Base-by-base conservation (phyloP, 2,888 invertebrate species). In the Chaitophorus viminalis region DNA sequence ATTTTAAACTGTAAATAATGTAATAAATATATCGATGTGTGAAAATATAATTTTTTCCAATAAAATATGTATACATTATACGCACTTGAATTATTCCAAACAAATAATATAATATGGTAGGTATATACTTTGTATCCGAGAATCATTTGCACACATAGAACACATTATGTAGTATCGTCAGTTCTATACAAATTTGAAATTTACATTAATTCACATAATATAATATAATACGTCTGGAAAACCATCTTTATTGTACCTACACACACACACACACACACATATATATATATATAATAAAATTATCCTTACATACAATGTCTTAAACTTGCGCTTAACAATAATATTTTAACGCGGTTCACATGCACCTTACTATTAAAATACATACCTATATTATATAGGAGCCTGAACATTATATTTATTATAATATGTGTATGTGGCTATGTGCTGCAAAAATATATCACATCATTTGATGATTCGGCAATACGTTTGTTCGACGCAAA, bases 391-490 rank as follows among this genome's bases (percentile, higher is more conserved):
- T n/a, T 25, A 25, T 21, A 25, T 21, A 60, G 60, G 21, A 60
- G 4, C 46, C 46, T 14, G 25, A 3, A 74, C 25, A 25, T 25
- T n/a, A 39, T 8, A 8, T 18, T 21, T 75, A 36, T 75, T 21
- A 36, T 36, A 6, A 14, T 36, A 36, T 75, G 25, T 46, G 21
- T 39, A 36, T 39, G 9, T 3, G 75, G 1, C 75, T 11, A 2
- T 33, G 31, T 25, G n/a, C 9, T 29, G 11, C 68, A 21, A 36
- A 72, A 33, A 21, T 33, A 33, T 72, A 54, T 54, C 29, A 9
- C 6, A 82, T 60, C 54, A 36, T 54, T 54, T 2, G 82, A 82
- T 82, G 82, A 82, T 82, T 82, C 36, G 33, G 82, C 82, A 60
- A 17, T 72, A 54, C 39, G 17, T 84, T 77, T 68, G 65, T 68